These are phyloP conservation scores for Eremophila alpestris DNA, from an alignment of 2,797 vertebrate species.

Conservation along the genomic window DNA sequence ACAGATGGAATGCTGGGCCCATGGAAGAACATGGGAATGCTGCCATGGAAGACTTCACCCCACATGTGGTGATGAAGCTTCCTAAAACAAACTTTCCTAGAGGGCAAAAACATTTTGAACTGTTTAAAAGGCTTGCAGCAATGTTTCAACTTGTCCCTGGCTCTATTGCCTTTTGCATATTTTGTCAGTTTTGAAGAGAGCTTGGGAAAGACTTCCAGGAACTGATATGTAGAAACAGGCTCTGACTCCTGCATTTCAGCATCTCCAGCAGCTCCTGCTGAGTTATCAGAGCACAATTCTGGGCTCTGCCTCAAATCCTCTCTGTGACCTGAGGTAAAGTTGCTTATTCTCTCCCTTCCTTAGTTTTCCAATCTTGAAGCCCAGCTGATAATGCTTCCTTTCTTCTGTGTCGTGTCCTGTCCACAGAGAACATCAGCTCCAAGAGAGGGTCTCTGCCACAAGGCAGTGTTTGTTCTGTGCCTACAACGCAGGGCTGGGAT, in stretches of 20 bases:
- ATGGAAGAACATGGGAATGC: not conserved
- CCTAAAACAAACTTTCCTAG: conserved; percentile 41
- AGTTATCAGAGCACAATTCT: not conserved
- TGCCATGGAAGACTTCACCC: not conserved
- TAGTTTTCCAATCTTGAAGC: not conserved
- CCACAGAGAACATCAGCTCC: not conserved
- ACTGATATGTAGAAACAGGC: conserved; percentile 9
- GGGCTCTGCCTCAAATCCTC: conserved; percentile 13
- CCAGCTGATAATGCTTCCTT: conserved; percentile 17
- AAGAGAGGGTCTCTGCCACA: not conserved
- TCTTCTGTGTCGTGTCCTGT: not conserved
- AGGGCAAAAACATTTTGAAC: not conserved
- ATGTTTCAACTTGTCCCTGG: conserved; percentile 35
- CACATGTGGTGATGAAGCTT: not conserved
- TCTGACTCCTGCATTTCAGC: not conserved
- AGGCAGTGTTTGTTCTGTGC: not conserved
- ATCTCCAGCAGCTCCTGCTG: conserved; percentile 22
- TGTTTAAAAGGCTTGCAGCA: not conserved
- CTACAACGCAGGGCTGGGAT: not conserved
- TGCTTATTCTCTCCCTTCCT: not conserved
- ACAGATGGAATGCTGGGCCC: not conserved
- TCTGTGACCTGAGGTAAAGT: not conserved
- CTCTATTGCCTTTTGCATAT: conserved; percentile 11
- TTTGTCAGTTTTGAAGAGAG: conserved; percentile 14
- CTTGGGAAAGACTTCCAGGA: conserved; percentile 48